Base-by-base conservation (phyloP, 64 coral and sea anemone genomes). In the Actinia equina region DNA sequence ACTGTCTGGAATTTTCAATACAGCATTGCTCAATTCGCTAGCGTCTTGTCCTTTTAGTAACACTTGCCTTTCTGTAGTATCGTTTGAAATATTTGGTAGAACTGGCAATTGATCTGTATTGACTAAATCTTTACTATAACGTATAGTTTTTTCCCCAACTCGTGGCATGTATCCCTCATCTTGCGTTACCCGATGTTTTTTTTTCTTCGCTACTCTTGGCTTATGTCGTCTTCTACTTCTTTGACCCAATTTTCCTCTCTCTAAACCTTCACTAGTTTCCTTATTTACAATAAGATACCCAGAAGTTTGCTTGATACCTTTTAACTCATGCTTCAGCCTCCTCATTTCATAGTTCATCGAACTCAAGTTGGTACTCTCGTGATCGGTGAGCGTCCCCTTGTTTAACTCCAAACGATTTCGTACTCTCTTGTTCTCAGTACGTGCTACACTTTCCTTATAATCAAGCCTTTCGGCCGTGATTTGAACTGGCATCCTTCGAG, bases 281-380 rank as follows among this genome's bases (percentile, higher is more conserved):
- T 82, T 46, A 52, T 84, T 84, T 3, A 77, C 17, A 49, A 62
- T 83, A 14, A 93, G 70, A 27, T 83, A 93, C 6, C 94, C 94
- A 14, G 94, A 91, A 13, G 88, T 84, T 26, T 97, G 85, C 59
- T 89, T 90, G 6, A 97, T 92, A 16, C 88, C 91, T 59, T 79
- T 61, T 22, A 97, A 86, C 65, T 97, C 70, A 82, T 93, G 85
- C 77, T 88, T 77, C 18, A 97, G 62, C 44, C 82, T 65, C 43
- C 76, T 59, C 94, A 97, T 97, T 64, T 97, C 94, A 70, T 93
- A 86, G 80, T 93, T 71, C 16, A 93, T 69, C 58, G 94, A 93
- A 56, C 88, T 90, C 46, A 97, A 55, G 52, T 97, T 93, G 14
- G 85, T 78, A 41, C 63, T 71, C 55, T 93, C 81, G 14, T 97